phyloP scores from a whole-genome alignment of 1,140 invertebrate genomes.

The Thaumatotibia leucotreta region DNA sequence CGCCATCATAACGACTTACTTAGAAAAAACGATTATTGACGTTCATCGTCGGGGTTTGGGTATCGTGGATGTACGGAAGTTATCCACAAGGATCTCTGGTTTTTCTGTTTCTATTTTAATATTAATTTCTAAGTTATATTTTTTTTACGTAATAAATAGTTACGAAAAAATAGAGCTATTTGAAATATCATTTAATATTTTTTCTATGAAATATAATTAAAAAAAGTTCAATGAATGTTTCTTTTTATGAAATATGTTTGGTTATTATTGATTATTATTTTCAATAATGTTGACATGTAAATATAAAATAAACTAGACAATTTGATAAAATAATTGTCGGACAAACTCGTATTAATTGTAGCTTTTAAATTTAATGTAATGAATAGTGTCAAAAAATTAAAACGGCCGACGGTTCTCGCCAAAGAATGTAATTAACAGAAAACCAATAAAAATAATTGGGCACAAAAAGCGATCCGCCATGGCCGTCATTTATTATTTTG shows the following conservation, averaged over 20 bases:
- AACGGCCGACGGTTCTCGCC: conserved; percentile 33
- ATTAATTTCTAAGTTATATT: neutral
- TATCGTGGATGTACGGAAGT: neutral
- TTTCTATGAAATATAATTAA: too few species aligned
- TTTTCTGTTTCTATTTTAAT: neutral
- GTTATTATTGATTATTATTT: too few species aligned
- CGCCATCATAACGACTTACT: conserved; percentile 30
- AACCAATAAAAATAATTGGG: conserved; percentile 70
- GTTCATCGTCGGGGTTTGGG: conserved; percentile 1
- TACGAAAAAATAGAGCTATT: too few species aligned
- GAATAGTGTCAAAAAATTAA: conserved; percentile 22
- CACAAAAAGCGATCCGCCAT: conserved; percentile 59
- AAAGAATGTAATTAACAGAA: conserved; percentile 66
- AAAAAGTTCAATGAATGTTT: too few species aligned
- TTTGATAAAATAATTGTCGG: neutral
- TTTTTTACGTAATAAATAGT: too few species aligned
- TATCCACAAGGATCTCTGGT: neutral
- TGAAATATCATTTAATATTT: too few species aligned
- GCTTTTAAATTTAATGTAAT: neutral
- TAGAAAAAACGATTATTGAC: conserved; percentile 24
- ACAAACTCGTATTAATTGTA: neutral
- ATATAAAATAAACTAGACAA: neutral
- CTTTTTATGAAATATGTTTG: too few species aligned
- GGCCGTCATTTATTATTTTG: conserved; percentile 61
- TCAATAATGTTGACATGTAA: too few species aligned